These are phyloP conservation scores for Barypeithes pellucidus DNA, from an alignment of 2,888 invertebrate species.

Conservation along the genomic window DNA sequence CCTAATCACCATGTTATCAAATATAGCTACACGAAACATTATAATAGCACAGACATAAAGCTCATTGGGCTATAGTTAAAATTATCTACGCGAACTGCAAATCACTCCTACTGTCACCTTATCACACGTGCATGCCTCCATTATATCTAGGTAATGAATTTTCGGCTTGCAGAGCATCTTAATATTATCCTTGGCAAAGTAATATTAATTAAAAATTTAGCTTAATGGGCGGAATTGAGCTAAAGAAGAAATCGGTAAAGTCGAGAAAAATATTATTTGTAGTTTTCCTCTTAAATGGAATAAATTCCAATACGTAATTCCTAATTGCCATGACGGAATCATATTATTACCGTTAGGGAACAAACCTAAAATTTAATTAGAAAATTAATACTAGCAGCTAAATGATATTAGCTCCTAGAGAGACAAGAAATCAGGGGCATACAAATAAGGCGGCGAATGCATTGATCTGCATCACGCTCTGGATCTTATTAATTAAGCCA, in stretches of 20 bases:
- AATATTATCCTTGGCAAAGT: background rate
- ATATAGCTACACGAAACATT: background rate
- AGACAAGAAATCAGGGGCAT: background rate
- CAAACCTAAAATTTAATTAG: background rate
- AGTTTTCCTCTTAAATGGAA: no score
- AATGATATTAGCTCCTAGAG: background rate
- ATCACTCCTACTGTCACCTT: slow-evolving; percentile 12
- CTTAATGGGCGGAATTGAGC: no score
- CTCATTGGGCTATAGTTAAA: slow-evolving; percentile 4
- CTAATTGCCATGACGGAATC: background rate
- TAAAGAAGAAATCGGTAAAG: no score
- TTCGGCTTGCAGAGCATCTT: background rate
- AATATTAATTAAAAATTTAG: no score
- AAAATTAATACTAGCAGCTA: background rate
- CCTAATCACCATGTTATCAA: no score
- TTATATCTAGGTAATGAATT: background rate
- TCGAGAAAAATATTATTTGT: no score
- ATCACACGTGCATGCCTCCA: slow-evolving; percentile 33
- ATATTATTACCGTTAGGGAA: background rate
- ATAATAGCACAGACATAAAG: slow-evolving; percentile 6
- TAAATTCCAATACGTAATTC: no score
- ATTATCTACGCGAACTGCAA: slow-evolving; percentile 25
- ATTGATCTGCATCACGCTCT: background rate
- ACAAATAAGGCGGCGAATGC: background rate
- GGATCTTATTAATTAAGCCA: background rate